Percentiles rank a stretch among this genome's conserved stretches.
Evolutionary conservation across 2,113 vertebrate species (phyloP).

Genomic region (Bucco capensis): DNA sequence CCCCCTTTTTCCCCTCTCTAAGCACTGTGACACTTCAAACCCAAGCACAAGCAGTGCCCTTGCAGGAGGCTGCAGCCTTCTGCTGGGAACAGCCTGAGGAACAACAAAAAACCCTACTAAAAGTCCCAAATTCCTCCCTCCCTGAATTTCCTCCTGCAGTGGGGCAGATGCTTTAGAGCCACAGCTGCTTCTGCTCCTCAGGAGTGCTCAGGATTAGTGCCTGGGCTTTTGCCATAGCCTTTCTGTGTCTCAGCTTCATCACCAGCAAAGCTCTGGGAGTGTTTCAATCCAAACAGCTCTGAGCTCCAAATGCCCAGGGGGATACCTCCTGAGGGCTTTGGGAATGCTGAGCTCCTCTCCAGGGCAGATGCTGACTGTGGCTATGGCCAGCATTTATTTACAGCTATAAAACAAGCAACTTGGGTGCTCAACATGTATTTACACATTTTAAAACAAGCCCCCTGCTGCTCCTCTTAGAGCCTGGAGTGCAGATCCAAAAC

Average conservation of each 20-base stretch:
- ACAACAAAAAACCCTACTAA: no score
- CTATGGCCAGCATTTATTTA: fast-evolving
- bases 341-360: not conserved
- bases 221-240: not conserved
- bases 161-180: not conserved
- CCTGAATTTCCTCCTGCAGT: not conserved
- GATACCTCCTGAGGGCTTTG: not conserved
- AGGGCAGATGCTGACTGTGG: not conserved
- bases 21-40: not conserved
- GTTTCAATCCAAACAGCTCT: not conserved
- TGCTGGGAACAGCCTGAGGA: not conserved
- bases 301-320: not conserved
- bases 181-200: not conserved
- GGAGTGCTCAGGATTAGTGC: not conserved
- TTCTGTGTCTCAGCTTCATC: not conserved
- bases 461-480: no score
- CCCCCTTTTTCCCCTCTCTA: not conserved
- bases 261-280: not conserved
- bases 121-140: not conserved
- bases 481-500: not conserved
- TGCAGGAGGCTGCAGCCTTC: not conserved
- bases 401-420: not conserved
- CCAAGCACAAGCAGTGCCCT: not conserved
- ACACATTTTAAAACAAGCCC: no score
- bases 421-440: not conserved